A percentile compares a stretch with the other conserved stretches of the same genome.
Evolutionary conservation across 2,888 invertebrate genomes (phyloP).

Genomic region (Melikaiella ostensackeni): DNA sequence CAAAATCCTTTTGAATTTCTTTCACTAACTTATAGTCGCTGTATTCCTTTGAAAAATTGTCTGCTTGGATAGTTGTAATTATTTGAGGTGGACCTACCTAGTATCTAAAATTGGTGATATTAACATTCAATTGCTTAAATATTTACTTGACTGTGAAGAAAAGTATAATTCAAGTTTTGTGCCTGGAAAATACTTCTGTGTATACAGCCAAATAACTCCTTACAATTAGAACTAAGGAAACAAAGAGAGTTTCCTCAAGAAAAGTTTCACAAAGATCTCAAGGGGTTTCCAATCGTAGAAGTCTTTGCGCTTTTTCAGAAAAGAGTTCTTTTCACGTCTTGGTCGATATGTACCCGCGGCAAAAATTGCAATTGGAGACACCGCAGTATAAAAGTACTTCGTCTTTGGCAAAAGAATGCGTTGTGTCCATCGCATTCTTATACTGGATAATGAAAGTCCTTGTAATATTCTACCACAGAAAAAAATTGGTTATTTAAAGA

Average conservation of each 20-base stretch:
- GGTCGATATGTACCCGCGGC: constrained; percentile 65
- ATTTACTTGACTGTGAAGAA: not conserved
- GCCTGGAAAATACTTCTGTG: not conserved
- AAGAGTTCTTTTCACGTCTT: constrained; percentile 36
- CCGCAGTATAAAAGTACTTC: constrained; percentile 53
- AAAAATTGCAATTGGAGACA: constrained; percentile 68
- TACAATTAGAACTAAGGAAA: not conserved
- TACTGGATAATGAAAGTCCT: constrained; percentile 54
- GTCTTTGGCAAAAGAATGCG: constrained; percentile 45
- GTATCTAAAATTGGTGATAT: too few relatives aligned
- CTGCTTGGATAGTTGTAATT: too few relatives aligned
- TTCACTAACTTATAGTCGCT: too few relatives aligned
- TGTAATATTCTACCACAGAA: constrained; percentile 11
- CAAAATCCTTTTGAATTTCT: too few relatives aligned
- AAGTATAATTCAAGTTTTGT: not conserved
- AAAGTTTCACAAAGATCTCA: constrained; percentile 10
- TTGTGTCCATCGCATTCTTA: constrained; percentile 49
- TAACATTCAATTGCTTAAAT: not conserved
- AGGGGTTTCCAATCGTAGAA: constrained; percentile 11
- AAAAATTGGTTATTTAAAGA: not conserved
- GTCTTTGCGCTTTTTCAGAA: constrained; percentile 6
- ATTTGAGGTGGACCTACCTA: too few relatives aligned
- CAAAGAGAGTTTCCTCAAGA: not conserved
- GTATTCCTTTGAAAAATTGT: too few relatives aligned
- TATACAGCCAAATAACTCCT: not conserved